Conservation (phyloP, 2,797 vertebrate genomes). For the Enteromius viviparus region DNA sequence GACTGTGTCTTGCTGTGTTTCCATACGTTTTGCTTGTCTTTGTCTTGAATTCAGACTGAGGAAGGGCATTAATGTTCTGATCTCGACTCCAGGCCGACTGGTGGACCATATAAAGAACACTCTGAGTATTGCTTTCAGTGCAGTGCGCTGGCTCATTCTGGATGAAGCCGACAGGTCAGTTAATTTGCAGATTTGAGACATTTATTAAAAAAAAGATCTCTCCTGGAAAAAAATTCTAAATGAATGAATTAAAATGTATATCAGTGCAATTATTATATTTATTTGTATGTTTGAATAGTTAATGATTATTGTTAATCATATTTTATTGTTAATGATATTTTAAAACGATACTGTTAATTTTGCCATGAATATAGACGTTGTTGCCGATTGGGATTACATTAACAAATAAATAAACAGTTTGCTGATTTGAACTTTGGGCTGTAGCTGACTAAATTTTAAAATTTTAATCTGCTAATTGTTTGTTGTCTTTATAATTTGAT, state of each 20-base stretch:
- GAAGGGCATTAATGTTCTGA: slow-evolving; percentile 94
- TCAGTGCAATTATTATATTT: not conserved
- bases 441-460: not conserved
- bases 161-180: slow-evolving; percentile 95
- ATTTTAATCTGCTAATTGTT: not conserved
- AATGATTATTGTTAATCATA: not conserved
- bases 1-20: not conserved
- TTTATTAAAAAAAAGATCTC: not conserved
- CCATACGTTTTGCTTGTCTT: not conserved
- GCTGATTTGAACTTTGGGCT: not conserved
- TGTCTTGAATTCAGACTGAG: slow-evolving; percentile 79
- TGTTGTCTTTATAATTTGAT: not conserved
- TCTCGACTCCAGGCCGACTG: slow-evolving; percentile 92
- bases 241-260: not conserved
- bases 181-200: not conserved
- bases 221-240: too few species aligned
- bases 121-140: slow-evolving; percentile 84
- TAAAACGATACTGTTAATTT: not conserved
- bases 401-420: not conserved
- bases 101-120: slow-evolving; percentile 95
- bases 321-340: not conserved
- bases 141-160: slow-evolving; percentile 87
- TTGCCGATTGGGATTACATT: not conserved
- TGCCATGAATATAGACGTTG: not conserved
- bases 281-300: not conserved